Base-by-base conservation (phyloP, 2,113 vertebrate species). In the Macquaria ambigua region DNA sequence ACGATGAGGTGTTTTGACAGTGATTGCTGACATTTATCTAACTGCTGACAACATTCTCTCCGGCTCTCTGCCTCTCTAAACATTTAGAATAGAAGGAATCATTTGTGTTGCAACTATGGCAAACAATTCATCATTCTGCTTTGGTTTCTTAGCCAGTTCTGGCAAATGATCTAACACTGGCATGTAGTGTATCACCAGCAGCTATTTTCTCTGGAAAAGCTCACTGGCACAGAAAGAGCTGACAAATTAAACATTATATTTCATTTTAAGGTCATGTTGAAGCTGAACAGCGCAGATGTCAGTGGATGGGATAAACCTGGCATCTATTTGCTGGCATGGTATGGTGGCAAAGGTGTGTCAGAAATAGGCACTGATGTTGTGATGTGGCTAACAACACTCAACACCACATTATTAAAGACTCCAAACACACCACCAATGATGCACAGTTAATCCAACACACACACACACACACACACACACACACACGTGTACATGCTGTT, bases 131-230 rank as follows among this genome's bases (percentile, higher is more conserved):
- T 77, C 58, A 85, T 50, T 78, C 72, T 67, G 72, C 63, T 78
- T 53, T 46, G 21, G 50, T 75, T 79, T 67, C 28, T 69, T 28
- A 23, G 55, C 53, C 61, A 53, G 25, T 37, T 59, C 69, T 86
- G 75, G 75, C 56, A 77, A 41, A 79, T 20, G 20, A 74, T 82
- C 34, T 5, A 34, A 55, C 74, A 20, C 48, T 68, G 68, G 68
- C 69, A 80, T 80, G 68, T 31, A 20, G 74, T 58, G 43, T 39
- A 66, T 41, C 37, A 88, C 86, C 86, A 58, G 52, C 74, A 87
- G 86, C 75, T 87, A 61, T 83, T 91, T 92, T 79, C 66, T 79
- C 72, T 91, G 83, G 87, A 89, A 63, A 77, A 50, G 69, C 72
- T 88, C 70, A 48, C 37, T 46, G 34, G 73, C 55, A 77, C 31